These are phyloP conservation scores for Alviniconcha strummeri DNA, from an alignment of 2,888 invertebrate genomes.

Conservation along the genomic window DNA sequence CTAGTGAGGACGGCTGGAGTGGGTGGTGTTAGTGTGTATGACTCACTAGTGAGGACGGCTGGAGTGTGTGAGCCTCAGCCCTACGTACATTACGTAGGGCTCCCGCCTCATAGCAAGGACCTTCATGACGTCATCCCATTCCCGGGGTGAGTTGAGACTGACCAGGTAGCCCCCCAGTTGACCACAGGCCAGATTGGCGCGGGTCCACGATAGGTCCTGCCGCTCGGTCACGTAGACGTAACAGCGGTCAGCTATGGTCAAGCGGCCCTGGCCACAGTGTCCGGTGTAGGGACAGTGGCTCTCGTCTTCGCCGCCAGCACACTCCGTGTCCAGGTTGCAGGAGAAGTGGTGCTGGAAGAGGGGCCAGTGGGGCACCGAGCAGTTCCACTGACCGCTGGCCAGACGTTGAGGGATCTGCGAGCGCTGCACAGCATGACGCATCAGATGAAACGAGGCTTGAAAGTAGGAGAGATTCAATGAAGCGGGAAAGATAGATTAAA, in stretches of 20 bases:
- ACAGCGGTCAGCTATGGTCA: background rate
- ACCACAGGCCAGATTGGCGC: background rate
- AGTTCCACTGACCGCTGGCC: background rate
- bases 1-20: no score
- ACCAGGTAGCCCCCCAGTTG: background rate
- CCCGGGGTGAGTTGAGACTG: background rate
- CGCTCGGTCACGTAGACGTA: background rate
- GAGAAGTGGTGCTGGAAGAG: background rate
- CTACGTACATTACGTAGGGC: background rate
- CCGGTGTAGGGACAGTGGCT: constrained; percentile 4
- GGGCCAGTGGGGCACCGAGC: constrained; percentile 3
- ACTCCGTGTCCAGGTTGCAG: constrained; percentile 2
- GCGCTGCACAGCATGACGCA: background rate
- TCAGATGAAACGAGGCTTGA: background rate
- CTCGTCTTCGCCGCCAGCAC: constrained; percentile 3
- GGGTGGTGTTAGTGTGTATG: no score
- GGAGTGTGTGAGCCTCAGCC: background rate
- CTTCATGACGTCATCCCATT: background rate
- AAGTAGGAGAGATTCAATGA: background rate
- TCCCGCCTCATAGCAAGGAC: background rate
- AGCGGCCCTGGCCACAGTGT: constrained; percentile 1
- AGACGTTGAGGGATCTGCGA: background rate
- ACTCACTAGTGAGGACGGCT: no score
- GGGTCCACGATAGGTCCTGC: background rate
- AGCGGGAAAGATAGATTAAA: background rate